Conservation (phyloP, 2,113 vertebrate genomes). For the Microcebus lehilahytsara region DNA sequence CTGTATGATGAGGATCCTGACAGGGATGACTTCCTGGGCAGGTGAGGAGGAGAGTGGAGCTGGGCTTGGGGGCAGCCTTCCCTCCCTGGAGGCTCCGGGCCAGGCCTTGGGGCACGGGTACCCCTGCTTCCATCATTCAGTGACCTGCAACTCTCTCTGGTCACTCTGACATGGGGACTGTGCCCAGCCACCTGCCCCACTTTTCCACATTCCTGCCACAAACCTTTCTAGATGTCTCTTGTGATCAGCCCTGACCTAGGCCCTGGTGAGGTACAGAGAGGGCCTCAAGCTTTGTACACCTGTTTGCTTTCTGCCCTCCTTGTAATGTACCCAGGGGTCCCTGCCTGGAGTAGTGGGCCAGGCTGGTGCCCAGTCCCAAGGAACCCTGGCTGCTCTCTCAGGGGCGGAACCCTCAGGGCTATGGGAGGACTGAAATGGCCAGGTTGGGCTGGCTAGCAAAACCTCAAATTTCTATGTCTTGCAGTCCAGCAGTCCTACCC, state of each 20-base stretch:
- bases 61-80: background rate
- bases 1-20: conserved; percentile 95
- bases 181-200: background rate
- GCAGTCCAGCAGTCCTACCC: background rate
- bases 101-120: background rate
- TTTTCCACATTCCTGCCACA: background rate
- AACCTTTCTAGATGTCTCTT: background rate
- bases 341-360: background rate
- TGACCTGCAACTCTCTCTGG: background rate
- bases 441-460: background rate
- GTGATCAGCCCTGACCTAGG: background rate
- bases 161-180: background rate
- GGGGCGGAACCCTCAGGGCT: background rate
- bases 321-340: background rate
- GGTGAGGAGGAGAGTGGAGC: conserved; percentile 81
- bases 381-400: background rate
- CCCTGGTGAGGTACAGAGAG: background rate
- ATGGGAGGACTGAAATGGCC: background rate
- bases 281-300: background rate
- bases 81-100: background rate
- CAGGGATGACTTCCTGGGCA: conserved; percentile 96
- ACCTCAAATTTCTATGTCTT: background rate
- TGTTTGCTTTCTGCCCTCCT: background rate
- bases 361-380: background rate
- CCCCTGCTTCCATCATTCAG: background rate